Evolutionary conservation across 2,797 vertebrate genomes (phyloP).

Genomic region (Balearica regulorum): DNA sequence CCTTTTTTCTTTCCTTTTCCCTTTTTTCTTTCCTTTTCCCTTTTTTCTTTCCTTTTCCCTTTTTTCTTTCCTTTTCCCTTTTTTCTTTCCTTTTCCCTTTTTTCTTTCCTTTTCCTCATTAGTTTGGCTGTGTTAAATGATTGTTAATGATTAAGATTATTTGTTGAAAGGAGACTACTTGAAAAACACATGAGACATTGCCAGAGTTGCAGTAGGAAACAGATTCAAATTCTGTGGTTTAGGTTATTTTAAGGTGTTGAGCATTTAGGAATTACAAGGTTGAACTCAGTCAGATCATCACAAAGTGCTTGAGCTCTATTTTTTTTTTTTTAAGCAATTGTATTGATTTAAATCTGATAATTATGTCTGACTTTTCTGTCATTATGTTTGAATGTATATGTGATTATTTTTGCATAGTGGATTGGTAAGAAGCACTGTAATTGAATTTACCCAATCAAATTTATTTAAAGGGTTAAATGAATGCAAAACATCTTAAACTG

Average conservation of each 20-base stretch:
- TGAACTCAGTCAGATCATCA: not conserved
- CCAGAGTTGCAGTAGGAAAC: not conserved
- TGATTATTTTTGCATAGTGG: not conserved
- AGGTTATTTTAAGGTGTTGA: not conserved
- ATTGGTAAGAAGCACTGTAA: not conserved
- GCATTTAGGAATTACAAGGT: not conserved
- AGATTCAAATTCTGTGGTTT: not conserved
- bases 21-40: too few relatives aligned
- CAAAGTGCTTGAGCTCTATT: not conserved
- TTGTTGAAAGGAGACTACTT: not conserved
- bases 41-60: too few relatives aligned
- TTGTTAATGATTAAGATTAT: constrained; percentile 56
- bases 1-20: too few relatives aligned
- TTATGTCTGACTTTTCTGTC: not conserved
- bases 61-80: too few relatives aligned
- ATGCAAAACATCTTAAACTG: not conserved
- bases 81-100: not conserved
- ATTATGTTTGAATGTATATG: not conserved
- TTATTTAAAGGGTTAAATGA: constrained; percentile 4
- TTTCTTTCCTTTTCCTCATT: not conserved
- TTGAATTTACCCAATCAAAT: not conserved
- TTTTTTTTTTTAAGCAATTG: not conserved
- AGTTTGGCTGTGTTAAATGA: constrained; percentile 38
- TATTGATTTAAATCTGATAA: not conserved
- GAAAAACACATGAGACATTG: not conserved